Percentiles rank a stretch among this genome's conserved stretches.
phyloP scores from a whole-genome alignment of 2,113 vertebrate genomes.

The Campylomormyrus numenius region DNA sequence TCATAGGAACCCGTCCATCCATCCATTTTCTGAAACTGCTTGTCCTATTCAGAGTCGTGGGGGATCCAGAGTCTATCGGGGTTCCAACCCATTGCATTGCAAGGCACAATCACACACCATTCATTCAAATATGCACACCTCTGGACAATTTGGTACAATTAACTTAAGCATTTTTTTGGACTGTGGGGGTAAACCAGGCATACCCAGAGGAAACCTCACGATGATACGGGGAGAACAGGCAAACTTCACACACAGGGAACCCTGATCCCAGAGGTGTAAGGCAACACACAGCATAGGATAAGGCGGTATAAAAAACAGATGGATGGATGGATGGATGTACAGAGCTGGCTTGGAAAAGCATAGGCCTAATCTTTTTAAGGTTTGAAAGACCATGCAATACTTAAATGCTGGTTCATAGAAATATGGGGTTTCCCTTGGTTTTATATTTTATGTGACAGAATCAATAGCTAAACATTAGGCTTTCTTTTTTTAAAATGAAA shows the following conservation, averaged over 20 bases:
- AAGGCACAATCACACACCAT: neutral
- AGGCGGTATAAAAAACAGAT: neutral
- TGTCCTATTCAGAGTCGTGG: too few species aligned
- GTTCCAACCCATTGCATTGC: too few species aligned
- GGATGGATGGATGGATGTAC: neutral
- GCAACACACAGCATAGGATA: neutral
- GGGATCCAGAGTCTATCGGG: too few species aligned
- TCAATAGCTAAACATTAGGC: neutral
- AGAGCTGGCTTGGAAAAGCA: neutral
- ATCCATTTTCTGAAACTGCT: neutral
- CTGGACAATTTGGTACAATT: too few species aligned
- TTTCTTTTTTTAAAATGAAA: neutral
- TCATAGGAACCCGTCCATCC: too few species aligned
- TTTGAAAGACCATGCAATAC: neutral
- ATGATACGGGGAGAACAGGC: too few species aligned
- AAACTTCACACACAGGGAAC: too few species aligned
- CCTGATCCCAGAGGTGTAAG: too few species aligned
- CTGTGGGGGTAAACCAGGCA: too few species aligned
- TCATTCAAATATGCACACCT: too few species aligned
- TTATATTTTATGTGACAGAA: neutral
- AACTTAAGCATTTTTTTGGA: too few species aligned
- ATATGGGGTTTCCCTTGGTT: neutral
- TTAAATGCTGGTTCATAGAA: neutral
- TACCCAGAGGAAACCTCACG: too few species aligned
- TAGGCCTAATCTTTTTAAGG: neutral